Conservation (phyloP, 2,797 vertebrate species). For the Columba guinea region DNA sequence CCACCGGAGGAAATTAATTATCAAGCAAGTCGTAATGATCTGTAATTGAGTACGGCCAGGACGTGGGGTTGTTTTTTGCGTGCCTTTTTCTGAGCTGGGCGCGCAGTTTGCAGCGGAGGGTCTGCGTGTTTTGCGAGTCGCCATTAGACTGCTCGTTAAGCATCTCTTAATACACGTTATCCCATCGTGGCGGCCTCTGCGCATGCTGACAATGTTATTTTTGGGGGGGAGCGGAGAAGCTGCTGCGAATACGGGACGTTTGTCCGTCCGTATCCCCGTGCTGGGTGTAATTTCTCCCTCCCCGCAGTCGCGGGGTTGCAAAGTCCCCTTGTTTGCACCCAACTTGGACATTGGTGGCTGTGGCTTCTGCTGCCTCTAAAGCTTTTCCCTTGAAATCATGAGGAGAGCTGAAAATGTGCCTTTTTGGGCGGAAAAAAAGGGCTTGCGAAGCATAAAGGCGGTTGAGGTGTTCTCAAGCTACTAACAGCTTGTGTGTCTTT, state of each 20-base stretch:
- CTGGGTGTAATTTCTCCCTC: background rate
- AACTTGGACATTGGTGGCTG: rapidly evolving
- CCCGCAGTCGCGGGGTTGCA: background rate
- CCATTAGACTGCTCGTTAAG: background rate
- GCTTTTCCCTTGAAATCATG: background rate
- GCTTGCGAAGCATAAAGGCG: rapidly evolving
- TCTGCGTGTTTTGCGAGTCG: background rate
- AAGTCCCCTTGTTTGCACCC: background rate
- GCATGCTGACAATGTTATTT: rapidly evolving
- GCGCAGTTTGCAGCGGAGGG: background rate
- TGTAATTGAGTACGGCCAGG: background rate
- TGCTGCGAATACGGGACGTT: rapidly evolving
- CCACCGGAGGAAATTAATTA: conserved; percentile 37
- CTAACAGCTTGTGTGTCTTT: background rate
- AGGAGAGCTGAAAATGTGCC: background rate
- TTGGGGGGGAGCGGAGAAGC: background rate
- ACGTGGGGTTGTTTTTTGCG: rapidly evolving
- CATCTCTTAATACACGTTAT: background rate
- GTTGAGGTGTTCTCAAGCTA: background rate
- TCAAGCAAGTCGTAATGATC: background rate
- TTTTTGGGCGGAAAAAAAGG: background rate
- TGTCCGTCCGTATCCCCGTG: background rate
- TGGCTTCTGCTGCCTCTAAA: background rate
- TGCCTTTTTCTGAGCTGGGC: background rate
- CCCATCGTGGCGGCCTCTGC: rapidly evolving